phyloP scores from a whole-genome alignment of 2,113 vertebrate species.

The Lampris megalopsis region DNA sequence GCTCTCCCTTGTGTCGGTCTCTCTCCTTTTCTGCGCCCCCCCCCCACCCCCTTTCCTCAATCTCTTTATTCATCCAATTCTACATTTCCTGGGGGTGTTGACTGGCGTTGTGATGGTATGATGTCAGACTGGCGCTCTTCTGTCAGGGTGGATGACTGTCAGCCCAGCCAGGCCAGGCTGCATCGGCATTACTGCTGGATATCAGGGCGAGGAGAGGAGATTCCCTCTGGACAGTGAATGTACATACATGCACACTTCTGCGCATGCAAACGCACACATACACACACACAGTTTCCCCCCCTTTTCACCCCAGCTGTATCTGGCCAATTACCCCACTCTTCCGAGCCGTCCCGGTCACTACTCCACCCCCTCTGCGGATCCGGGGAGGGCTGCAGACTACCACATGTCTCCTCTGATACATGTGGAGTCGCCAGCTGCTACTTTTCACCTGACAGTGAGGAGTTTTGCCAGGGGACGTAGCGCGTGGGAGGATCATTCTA shows the following conservation, averaged over 20 bases:
- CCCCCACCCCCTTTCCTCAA: constrained; percentile 19
- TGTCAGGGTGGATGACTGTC: constrained; percentile 63
- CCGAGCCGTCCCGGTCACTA: no score
- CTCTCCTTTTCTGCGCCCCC: constrained; percentile 1
- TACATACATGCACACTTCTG: background rate
- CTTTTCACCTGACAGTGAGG: no score
- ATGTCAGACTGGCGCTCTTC: constrained; percentile 59
- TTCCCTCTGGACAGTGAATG: constrained; percentile 34
- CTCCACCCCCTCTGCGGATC: no score
- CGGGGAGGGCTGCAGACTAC: no score
- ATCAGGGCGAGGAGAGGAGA: constrained; percentile 42
- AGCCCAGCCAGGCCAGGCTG: constrained; percentile 51
- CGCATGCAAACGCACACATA: background rate
- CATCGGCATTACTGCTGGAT: constrained; percentile 54
- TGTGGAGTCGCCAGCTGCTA: no score
- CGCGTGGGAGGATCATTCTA: no score
- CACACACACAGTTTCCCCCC: background rate
- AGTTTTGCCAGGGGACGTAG: no score
- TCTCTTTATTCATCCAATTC: constrained; percentile 49
- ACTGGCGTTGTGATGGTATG: constrained; percentile 58
- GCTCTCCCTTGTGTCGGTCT: background rate
- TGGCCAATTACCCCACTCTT: no score
- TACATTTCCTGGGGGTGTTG: constrained; percentile 50
- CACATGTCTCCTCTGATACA: no score
- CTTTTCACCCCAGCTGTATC: no score